Conservation (phyloP, 2,888 invertebrate genomes). For the Apotomis turbidana region DNA sequence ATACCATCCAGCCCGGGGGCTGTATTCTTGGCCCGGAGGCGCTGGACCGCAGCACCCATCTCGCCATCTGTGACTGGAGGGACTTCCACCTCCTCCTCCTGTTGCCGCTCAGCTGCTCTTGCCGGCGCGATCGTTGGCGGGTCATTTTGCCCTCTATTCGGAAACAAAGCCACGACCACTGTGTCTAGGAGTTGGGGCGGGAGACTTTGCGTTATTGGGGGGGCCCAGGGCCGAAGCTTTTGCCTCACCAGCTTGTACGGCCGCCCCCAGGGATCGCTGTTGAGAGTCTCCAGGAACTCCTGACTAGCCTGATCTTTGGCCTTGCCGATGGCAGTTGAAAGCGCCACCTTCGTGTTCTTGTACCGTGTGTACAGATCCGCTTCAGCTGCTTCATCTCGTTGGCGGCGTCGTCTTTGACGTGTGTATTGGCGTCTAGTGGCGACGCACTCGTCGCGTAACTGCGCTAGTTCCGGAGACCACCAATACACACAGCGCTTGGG, state of each 20-base stretch:
- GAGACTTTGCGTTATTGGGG: background rate
- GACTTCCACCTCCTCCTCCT: background rate
- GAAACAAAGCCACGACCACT: background rate
- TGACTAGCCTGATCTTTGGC: background rate
- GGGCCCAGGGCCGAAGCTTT: conserved; percentile 1
- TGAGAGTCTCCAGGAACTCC: background rate
- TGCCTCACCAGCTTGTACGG: background rate
- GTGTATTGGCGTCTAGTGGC: too few species aligned
- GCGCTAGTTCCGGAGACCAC: too few species aligned
- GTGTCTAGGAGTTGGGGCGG: background rate
- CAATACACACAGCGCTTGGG: too few species aligned
- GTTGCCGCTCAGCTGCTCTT: background rate
- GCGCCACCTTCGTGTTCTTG: too few species aligned
- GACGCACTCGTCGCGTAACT: too few species aligned
- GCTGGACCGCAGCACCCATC: background rate
- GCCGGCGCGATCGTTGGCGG: background rate
- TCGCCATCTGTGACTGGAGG: background rate
- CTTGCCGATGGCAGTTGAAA: background rate
- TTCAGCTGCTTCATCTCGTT: too few species aligned
- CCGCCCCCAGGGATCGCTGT: conserved; percentile 7
- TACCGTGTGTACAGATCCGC: too few species aligned
- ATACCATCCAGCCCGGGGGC: background rate
- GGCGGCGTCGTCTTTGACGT: too few species aligned
- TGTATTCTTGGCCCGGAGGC: background rate
- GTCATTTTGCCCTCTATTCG: background rate